These are phyloP conservation scores for Oryzias woworae DNA, from an alignment of 2,113 vertebrate species.

Conservation along the genomic window DNA sequence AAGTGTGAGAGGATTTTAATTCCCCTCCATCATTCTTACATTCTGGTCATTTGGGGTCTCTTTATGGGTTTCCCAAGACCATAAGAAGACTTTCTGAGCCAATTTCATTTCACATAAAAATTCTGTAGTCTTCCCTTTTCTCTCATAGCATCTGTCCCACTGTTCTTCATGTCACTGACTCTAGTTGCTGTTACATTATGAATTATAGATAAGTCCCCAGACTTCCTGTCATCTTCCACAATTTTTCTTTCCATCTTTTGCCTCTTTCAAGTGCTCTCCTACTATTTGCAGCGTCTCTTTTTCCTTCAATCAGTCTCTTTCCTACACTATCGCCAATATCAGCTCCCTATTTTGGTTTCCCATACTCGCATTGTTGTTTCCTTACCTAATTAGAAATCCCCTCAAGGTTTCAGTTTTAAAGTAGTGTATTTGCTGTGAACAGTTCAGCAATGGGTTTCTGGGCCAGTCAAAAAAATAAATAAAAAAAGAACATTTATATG, in stretches of 20 bases:
- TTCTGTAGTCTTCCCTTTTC: slow-evolving; percentile 17
- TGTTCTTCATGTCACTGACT: slow-evolving; percentile 15
- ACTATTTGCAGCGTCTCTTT: slow-evolving; percentile 37
- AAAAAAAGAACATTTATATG: neutral
- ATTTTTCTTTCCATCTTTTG: slow-evolving; percentile 15
- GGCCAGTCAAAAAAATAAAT: slow-evolving; percentile 38
- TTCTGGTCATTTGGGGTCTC: slow-evolving; percentile 15
- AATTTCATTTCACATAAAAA: slow-evolving; percentile 15
- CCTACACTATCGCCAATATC: slow-evolving; percentile 26
- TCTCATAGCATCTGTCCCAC: slow-evolving; percentile 11
- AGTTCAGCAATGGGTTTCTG: slow-evolving; percentile 72
- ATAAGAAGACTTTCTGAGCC: slow-evolving; percentile 3
- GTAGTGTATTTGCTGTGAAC: slow-evolving; percentile 53
- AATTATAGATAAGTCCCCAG: slow-evolving; percentile 51
- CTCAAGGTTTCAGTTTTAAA: slow-evolving; percentile 58
- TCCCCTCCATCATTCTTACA: slow-evolving; percentile 16
- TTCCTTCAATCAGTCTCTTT: slow-evolving; percentile 23
- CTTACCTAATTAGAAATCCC: slow-evolving; percentile 69
- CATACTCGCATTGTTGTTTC: slow-evolving; percentile 41
- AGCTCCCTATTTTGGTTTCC: slow-evolving; percentile 23
- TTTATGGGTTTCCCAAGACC: slow-evolving; percentile 5
- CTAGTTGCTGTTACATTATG: slow-evolving; percentile 7
- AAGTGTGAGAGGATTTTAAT: neutral
- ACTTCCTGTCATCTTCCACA: slow-evolving; percentile 43
- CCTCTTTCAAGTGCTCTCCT: slow-evolving; percentile 30